phyloP scores from a whole-genome alignment of 2,888 invertebrate genomes.

The Yponomeuta sedellus region DNA sequence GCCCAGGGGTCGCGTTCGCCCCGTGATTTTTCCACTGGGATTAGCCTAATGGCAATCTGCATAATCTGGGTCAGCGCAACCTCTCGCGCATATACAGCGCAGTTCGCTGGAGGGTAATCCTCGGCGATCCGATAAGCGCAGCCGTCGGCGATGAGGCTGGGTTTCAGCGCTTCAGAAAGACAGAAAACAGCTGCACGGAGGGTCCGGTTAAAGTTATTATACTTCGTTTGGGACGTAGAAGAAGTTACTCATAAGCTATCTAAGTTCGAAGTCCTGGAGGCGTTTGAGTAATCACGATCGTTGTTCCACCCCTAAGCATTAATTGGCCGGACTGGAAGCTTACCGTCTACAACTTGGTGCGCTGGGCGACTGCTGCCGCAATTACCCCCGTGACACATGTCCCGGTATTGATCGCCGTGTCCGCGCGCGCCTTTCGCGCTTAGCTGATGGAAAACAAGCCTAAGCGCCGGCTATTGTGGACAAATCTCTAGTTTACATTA shows the following conservation, averaged over 20 bases:
- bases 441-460: constrained; percentile 17
- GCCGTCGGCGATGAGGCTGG: constrained; percentile 18
- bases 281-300: too few relatives aligned
- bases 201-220: background rate
- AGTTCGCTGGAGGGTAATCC: constrained; percentile 5
- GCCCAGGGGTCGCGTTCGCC: background rate
- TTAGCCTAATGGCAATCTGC: constrained; percentile 6
- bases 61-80: constrained; percentile 7
- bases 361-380: constrained; percentile 25
- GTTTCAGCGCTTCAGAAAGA: constrained; percentile 23
- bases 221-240: too few relatives aligned
- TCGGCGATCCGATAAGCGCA: constrained; percentile 9
- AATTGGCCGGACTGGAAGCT: background rate
- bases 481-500: constrained; percentile 19
- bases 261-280: too few relatives aligned
- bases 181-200: background rate
- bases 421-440: constrained; percentile 13
- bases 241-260: too few relatives aligned
- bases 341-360: constrained; percentile 12
- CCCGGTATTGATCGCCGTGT: constrained; percentile 38
- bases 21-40: constrained; percentile 2
- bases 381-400: constrained; percentile 38
- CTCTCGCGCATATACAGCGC: background rate
- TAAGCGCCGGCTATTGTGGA: constrained; percentile 15
- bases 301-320: too few relatives aligned